Base-by-base conservation (phyloP, 2,113 vertebrate genomes). In the Tautogolabrus adspersus region DNA sequence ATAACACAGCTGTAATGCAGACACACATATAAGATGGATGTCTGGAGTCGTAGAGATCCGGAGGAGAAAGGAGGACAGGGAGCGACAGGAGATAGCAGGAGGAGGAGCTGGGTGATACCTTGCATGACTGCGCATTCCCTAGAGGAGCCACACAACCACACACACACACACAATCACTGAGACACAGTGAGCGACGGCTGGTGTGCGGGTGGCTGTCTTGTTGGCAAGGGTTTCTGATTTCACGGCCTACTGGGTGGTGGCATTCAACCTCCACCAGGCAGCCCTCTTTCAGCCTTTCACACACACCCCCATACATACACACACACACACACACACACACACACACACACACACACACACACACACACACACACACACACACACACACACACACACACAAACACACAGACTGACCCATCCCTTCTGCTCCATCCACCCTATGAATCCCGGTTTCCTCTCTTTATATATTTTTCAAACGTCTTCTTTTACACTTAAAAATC, bases 221-320 rank as follows among this genome's bases (percentile, higher is more conserved):
- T 93, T 93, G 93, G 90, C 90, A 86, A 83, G 82, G 88, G 91
- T 92, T 91, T 93, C 92, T 92, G 92, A 93, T 93, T 93, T 93
- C 92, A 93, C 85, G 89, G 92, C 92, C 91, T 92, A 89, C 92
- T 93, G 91, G 92, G 92, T 93, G 92, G 92, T 92, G 92, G 87
- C 86, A 93, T 93, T 92, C 91, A 93, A 72, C 82, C 40, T 89
- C 84, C 83, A 74, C 84, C 82, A 92, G 84, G 70, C 83, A 86
- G 44, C 76, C 85, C 76, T 72, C 75, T 79, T 82, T 88, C 82
- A 88, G 81, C 71, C 70, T 62, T 82, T 77, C 67, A 70, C 63
- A 79, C 66, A 10, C 66, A 65, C 61, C 8, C 59, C 49, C 57
- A 47, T 68, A 30, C 72, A 59, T 54, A 57, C 61, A 47, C 75